Evolutionary conservation across 1,140 invertebrate genomes (phyloP), one percentile per base, ranked within the genome.

Genomic region (Conopomorpha cramerella): DNA sequence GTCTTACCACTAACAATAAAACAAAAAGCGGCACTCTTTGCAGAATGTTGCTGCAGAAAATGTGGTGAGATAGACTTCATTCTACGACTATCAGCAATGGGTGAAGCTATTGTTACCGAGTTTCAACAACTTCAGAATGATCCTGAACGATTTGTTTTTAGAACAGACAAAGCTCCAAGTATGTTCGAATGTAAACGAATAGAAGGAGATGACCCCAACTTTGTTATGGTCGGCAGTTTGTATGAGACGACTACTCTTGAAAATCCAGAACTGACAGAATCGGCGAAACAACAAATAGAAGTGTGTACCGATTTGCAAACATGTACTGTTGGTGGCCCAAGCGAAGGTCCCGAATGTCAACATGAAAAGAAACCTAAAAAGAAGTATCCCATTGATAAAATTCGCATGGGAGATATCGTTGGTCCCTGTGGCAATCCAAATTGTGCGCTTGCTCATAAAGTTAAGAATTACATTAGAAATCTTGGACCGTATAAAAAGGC

Each of bases 361-460:
- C 54, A 57, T 33, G 34, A 34, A 33, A 23, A 32, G 14, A 33
- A 41, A 16, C 13, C 38, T 16, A 40, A 33, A 19, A 52, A 55
- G 37, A 45, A 30, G 31, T 64, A 70, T 63, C 47, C 61, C 14
- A 66, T 70, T 26, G 46, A 65, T 38, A 76, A 71, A 38, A 71
- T 76, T 11, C 51, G 56, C 37, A 76, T 76, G 66, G 68, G 68
- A 28, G 68, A 76, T 41, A 76, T 76, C 14, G 53, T 38, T 13
- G 68, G 71, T 8, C 64, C 71, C 16, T 76, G 71, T 51, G 71
- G 71, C 28, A 76, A 76, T 49, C 19, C 51, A 3, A 76, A 67
- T 16, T 76, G 71, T 49, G 38, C 55, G 16, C 43, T 76, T 36
- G 64, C 66, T 16, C 71, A 76, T 39, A 76, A 67, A 55, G 55